Conservation (phyloP, 2,113 vertebrate genomes). For the Thymallus thymallus region DNA sequence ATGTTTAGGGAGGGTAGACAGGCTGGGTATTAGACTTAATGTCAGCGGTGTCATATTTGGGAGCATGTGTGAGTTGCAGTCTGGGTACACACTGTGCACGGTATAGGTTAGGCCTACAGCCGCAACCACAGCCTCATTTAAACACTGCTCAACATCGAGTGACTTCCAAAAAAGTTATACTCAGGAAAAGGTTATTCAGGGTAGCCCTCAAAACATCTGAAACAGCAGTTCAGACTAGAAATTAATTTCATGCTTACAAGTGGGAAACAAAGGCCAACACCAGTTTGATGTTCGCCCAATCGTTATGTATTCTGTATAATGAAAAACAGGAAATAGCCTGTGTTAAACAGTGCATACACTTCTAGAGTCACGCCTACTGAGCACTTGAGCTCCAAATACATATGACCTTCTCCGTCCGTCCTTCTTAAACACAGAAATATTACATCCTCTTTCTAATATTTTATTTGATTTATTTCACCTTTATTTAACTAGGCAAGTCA, state of each 20-base stretch:
- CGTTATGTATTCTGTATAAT: too few species aligned
- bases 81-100: background rate
- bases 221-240: constrained; percentile 19
- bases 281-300: constrained; percentile 9
- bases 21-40: background rate
- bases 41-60: constrained; percentile 39
- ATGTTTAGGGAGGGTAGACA: constrained; percentile 30
- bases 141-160: constrained; percentile 47
- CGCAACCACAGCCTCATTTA: constrained; percentile 59
- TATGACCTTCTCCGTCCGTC: constrained; percentile 16
- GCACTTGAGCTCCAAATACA: constrained; percentile 14
- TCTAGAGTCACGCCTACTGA: background rate
- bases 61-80: constrained; percentile 38
- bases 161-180: constrained; percentile 38
- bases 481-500: too few species aligned
- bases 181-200: constrained; percentile 41
- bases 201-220: constrained; percentile 39
- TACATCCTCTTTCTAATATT: constrained; percentile 15
- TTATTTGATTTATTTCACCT: too few species aligned
- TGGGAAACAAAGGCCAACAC: constrained; percentile 21
- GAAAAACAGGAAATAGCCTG: background rate
- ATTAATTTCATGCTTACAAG: constrained; percentile 30
- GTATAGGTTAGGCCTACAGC: constrained; percentile 33
- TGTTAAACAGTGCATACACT: background rate
- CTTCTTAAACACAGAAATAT: constrained; percentile 62